Evolutionary conservation across 2,888 invertebrate species (phyloP), one percentile per base, ranked within the genome.

Genomic region (Leptopilina syphax): DNA sequence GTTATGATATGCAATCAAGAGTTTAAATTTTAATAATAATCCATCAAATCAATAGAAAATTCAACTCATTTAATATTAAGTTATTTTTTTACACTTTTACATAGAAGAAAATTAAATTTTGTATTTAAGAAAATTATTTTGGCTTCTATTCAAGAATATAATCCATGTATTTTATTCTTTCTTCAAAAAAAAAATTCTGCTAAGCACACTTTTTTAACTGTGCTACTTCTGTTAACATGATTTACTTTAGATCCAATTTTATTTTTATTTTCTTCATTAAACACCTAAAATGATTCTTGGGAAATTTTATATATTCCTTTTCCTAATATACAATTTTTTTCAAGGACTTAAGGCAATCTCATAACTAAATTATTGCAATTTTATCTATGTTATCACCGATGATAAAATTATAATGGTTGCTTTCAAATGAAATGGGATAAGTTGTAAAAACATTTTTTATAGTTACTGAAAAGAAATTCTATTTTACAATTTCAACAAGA

Each of bases 321-420:
- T 54, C 27, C 1, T 13, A 27, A 63, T n/a, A 13, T 34, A 8
- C 54, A 24, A 13, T 34, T 34, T 50, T 47, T 70, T 57, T 4
- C 70, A 70, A 70, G 34, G 70, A 34, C 34, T 50, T 50, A 3
- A 54, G 54, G 54, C 27, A 70, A 70, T 57, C 34, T 7, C 70
- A 54, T 57, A 70, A 70, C 27, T 34, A 50, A 57, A 70, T 44
- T 44, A 44, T 34, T 57, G 54, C n/a, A 27, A 3, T 27, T n/a
- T 54, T 70, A 70, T 70, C 27, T n/a, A 12, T 27, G 8, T 70
- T 57, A 70, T 70, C 27, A 24, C 54, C 70, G 10, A n/a, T 57
- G 34, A 57, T 57, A 57, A 57, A 34, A 57, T n/a, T 1, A 9
- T 27, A 73, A 57, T 34, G 13, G n/a, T 34, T 9, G 0, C 6